These are phyloP conservation scores for Dryadula phaetusa DNA, from an alignment of 2,888 invertebrate genomes.

Conservation along the genomic window DNA sequence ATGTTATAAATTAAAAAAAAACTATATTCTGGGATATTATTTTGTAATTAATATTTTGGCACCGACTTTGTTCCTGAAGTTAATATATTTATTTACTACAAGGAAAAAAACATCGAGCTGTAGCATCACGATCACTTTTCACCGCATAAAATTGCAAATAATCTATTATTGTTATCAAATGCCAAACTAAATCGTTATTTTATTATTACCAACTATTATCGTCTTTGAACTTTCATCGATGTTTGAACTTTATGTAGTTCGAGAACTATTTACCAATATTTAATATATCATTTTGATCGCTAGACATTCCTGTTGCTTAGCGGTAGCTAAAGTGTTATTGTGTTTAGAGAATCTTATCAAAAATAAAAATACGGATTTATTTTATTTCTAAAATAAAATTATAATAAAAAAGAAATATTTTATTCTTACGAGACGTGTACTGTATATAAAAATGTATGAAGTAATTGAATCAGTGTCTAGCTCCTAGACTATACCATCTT, in stretches of 20 bases:
- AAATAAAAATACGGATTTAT: too few relatives aligned
- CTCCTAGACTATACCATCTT: slow-evolving; percentile 43
- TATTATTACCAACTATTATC: slow-evolving; percentile 29
- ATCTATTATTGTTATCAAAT: slow-evolving; percentile 38
- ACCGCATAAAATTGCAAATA: slow-evolving; percentile 26
- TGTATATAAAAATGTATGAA: background rate
- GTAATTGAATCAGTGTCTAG: background rate
- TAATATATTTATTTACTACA: background rate
- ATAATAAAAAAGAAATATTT: too few relatives aligned
- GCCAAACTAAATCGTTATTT: slow-evolving; percentile 29
- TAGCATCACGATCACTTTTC: slow-evolving; percentile 12
- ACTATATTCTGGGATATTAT: background rate
- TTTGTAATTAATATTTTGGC: background rate
- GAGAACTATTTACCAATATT: slow-evolving; percentile 27
- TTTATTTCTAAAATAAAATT: too few relatives aligned
- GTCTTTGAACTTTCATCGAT: slow-evolving; percentile 44
- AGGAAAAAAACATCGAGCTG: slow-evolving; percentile 16
- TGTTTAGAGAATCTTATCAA: too few relatives aligned
- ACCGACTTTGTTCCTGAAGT: background rate
- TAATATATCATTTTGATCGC: background rate
- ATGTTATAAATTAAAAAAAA: background rate
- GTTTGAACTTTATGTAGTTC: slow-evolving; percentile 36
- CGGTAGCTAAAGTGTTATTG: too few relatives aligned
- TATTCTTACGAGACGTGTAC: too few relatives aligned
- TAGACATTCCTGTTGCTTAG: too few relatives aligned